phyloP scores from a whole-genome alignment of 2,113 vertebrate genomes.

The Pteruthius melanotis region DNA sequence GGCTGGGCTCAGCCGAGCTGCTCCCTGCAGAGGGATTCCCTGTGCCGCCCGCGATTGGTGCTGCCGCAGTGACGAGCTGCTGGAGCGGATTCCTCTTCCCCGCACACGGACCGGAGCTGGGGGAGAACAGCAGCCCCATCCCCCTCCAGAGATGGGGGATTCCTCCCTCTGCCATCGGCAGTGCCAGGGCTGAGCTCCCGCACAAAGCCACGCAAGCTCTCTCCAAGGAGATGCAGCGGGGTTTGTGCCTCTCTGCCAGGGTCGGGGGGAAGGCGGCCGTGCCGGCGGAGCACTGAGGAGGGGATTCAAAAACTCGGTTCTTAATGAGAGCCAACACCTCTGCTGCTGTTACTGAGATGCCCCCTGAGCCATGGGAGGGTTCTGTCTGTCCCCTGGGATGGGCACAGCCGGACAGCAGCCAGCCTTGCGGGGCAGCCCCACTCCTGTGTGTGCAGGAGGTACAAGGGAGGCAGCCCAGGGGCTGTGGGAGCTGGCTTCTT shows the following conservation, averaged over 20 bases:
- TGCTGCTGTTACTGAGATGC: neutral
- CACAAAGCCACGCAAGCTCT: neutral
- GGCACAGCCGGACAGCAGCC: neutral
- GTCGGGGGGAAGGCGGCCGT: neutral
- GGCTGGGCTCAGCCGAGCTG: neutral
- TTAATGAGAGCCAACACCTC: neutral
- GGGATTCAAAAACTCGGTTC: neutral
- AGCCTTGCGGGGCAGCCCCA: neutral
- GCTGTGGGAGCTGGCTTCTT: rapidly evolving
- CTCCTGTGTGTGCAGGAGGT: rapidly evolving
- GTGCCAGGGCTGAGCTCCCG: neutral
- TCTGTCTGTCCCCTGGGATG: neutral
- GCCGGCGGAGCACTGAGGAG: neutral
- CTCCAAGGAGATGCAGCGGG: neutral
- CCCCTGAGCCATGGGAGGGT: no score
- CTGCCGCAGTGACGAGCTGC: neutral
- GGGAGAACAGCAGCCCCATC: neutral
- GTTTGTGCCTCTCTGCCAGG: neutral
- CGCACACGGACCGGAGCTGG: neutral
- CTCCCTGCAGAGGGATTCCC: conserved; percentile 44
- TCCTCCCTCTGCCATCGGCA: neutral
- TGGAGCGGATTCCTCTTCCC: neutral
- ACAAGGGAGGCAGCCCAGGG: neutral
- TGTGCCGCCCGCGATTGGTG: conserved; percentile 6
- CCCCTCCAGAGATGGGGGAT: neutral